phyloP scores from a whole-genome alignment of 2,113 vertebrate species.

The Lethenteron camtschaticum region DNA sequence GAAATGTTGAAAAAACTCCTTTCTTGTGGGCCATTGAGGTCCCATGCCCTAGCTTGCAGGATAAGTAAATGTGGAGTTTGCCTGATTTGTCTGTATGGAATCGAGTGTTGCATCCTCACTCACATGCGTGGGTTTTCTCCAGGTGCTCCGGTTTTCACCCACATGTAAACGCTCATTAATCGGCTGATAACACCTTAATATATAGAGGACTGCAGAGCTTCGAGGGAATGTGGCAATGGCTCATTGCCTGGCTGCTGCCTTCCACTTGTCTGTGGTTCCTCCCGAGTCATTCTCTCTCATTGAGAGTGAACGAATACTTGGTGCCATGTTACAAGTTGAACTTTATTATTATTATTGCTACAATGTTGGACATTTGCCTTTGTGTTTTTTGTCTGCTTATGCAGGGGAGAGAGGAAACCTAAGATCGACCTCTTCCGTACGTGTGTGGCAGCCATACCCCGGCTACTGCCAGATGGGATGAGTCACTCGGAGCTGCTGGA shows the following conservation, averaged over 20 bases:
- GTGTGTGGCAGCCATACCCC: conserved; percentile 84
- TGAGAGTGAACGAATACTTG: no score
- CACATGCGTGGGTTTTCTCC: no score
- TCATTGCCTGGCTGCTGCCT: not conserved
- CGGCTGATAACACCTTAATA: no score
- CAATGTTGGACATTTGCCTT: conserved; percentile 6
- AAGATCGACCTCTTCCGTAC: conserved; percentile 96
- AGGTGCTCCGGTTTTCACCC: no score
- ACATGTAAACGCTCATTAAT: no score
- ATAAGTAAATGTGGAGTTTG: no score
- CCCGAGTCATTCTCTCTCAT: not conserved
- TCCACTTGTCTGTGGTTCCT: not conserved
- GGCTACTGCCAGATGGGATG: conserved; percentile 88
- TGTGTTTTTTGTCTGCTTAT: conserved; percentile 10
- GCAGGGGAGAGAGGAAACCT: conserved; percentile 83
- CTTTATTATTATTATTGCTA: conserved; percentile 7
- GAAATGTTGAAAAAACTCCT: no score
- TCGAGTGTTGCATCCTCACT: no score
- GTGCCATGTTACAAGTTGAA: no score
- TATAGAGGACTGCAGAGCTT: not conserved
- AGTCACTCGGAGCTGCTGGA: conserved; percentile 89
- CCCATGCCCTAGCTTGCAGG: no score
- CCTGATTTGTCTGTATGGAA: no score
- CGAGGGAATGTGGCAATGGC: not conserved
- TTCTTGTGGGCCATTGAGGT: no score